Base-by-base conservation (phyloP, 2,113 vertebrate genomes). In the Cyanoliseus patagonus region DNA sequence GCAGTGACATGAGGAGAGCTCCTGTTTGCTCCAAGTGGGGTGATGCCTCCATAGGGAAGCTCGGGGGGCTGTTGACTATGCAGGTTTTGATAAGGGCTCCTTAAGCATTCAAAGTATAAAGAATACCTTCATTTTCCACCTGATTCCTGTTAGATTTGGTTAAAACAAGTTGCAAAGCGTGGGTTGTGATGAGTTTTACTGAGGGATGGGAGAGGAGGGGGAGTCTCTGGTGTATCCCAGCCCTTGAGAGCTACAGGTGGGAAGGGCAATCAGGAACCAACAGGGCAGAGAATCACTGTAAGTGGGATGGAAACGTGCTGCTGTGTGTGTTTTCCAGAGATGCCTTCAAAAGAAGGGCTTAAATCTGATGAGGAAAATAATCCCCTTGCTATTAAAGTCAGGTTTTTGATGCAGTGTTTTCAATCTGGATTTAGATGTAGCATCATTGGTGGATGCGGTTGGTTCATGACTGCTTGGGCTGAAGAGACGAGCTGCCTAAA, bases 401-500 rank as follows among this genome's bases (percentile, higher is more conserved):
- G 1, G 20, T 0, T 31, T 59, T 75, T 6, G 11, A 5, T 30
- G 1, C 1, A 0, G 18, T 2, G 2, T 13, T 81, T 63, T 8
- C 3, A 37, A 1, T 63, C n/a, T 18, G 46, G 39, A 4, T 28
- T 30, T 14, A 41, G 31, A 17, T 19, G 17, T 4, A 30, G 28
- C 33, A 1, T n/a, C 18, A 0, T 3, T 24, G 49, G 30, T 4
- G 27, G 7, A 7, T 4, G 9, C 6, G 4, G 3, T 31, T 16
- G 27, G 19, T 19, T 31, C 15, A 0, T 8, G 51, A 10, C 30
- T 6, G 6, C 30, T 37, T 9, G 6, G 52, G 59, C 7, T 16
- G 4, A 15, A 20, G 79, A 37, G 31, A 6, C 27, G 27, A 28
- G 7, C 15, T 2, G 3, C 15, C 6, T 3, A 31, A 35, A 62